Percentiles rank a stretch among this genome's conserved stretches.
phyloP scores from a whole-genome alignment of 2,888 invertebrate species.

The Apoda limacodes region DNA sequence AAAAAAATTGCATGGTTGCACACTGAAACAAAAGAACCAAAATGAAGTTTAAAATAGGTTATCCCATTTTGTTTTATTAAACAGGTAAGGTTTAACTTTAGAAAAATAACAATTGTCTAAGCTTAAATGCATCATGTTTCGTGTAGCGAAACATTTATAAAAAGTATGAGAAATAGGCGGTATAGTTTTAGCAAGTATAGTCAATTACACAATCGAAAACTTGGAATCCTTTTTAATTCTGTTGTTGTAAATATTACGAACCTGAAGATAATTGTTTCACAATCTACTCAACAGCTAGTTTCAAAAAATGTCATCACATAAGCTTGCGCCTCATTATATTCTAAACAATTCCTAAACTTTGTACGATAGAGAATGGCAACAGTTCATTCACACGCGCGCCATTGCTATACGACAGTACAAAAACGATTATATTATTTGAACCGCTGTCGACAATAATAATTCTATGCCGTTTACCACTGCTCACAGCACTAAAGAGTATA shows the following conservation, averaged over 20 bases:
- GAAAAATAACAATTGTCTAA: no score
- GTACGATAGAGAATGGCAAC: conserved; percentile 42
- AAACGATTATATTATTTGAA: no score
- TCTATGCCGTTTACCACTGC: no score
- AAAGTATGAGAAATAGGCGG: conserved; percentile 17
- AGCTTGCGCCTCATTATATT: conserved; percentile 33
- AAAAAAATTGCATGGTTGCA: conserved; percentile 25
- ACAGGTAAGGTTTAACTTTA: no score
- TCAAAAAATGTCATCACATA: conserved; percentile 35
- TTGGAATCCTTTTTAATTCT: conserved; percentile 51
- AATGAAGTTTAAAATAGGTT: conserved; percentile 63
- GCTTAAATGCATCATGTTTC: no score
- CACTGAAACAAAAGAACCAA: conserved; percentile 62
- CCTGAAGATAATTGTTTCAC: conserved; percentile 24
- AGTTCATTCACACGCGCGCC: conserved; percentile 55
- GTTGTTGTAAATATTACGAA: conserved; percentile 21
- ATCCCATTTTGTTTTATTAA: no score
- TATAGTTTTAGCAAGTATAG: conserved; percentile 8
- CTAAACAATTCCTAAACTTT: conserved; percentile 52
- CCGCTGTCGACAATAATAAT: no score
- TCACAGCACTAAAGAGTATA: no score
- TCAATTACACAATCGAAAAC: conserved; percentile 38
- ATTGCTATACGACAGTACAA: no score
- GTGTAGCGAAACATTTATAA: no score
- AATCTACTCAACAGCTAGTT: conserved; percentile 28